These are phyloP conservation scores for Teinopalpus imperialis DNA, from an alignment of 2,888 invertebrate species.

Conservation along the genomic window DNA sequence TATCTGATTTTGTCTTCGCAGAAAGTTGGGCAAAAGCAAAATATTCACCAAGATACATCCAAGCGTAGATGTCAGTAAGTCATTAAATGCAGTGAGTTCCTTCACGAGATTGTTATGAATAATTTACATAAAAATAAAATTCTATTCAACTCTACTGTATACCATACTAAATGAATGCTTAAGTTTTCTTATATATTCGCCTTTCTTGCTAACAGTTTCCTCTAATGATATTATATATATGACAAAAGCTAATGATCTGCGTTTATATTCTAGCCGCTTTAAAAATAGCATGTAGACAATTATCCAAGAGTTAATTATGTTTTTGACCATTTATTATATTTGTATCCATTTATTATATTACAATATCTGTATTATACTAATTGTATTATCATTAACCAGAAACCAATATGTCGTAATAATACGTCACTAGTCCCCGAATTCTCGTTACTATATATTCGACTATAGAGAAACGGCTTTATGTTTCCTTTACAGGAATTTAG, in stretches of 20 bases:
- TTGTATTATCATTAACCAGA: no score
- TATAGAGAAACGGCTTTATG: constrained; percentile 40
- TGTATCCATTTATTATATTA: no score
- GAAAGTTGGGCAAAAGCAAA: background rate
- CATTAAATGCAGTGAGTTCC: constrained; percentile 41
- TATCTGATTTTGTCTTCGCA: constrained; percentile 11
- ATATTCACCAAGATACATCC: constrained; percentile 18
- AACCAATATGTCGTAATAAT: no score
- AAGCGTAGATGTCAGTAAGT: constrained; percentile 45
- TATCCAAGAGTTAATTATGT: no score
- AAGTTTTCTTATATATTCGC: constrained; percentile 49
- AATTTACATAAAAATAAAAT: constrained; percentile 71
- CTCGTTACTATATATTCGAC: constrained; percentile 18
- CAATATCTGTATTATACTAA: no score
- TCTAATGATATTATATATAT: no score
- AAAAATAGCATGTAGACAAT: no score
- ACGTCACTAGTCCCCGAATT: constrained; percentile 27
- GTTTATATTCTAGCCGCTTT: no score
- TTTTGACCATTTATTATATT: no score
- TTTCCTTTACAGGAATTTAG: constrained; percentile 48
- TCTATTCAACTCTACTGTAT: constrained; percentile 51
- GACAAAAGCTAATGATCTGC: no score
- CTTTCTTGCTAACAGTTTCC: no score
- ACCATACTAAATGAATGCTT: constrained; percentile 55
- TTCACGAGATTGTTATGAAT: constrained; percentile 55